A percentile compares a stretch with the other conserved stretches of the same genome.
phyloP scores from a whole-genome alignment of 2,113 vertebrate genomes.

The Mugil cephalus region DNA sequence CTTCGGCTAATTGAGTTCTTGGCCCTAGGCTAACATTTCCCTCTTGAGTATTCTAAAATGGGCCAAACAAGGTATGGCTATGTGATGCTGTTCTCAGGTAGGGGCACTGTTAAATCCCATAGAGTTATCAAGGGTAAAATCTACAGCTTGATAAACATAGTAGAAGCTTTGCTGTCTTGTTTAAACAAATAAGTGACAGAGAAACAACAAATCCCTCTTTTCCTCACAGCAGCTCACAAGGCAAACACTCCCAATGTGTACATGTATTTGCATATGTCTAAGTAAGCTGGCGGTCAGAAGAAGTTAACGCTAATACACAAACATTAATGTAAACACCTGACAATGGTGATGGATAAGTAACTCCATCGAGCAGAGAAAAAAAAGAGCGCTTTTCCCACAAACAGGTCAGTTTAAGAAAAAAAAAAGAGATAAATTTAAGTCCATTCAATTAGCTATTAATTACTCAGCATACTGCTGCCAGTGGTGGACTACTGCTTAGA shows the following conservation, averaged over 20 bases:
- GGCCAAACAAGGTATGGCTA: conserved; percentile 37
- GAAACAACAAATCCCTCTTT: not conserved
- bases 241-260: not conserved
- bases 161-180: conserved; percentile 24
- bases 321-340: not conserved
- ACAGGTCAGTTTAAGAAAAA: too few relatives aligned
- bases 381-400: too few relatives aligned
- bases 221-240: conserved; percentile 15
- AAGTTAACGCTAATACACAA: not conserved
- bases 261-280: not conserved
- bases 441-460: too few relatives aligned
- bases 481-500: not conserved
- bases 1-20: conserved; percentile 66
- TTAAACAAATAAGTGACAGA: conserved; percentile 6
- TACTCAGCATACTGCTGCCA: not conserved
- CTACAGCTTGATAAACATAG: conserved; percentile 34
- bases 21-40: conserved; percentile 55
- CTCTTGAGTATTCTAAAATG: conserved; percentile 55
- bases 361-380: too few relatives aligned
- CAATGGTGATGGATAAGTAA: too few relatives aligned
- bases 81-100: conserved; percentile 42
- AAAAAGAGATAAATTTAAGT: too few relatives aligned
- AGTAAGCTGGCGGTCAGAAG: not conserved
- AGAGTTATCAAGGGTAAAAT: conserved; percentile 25
- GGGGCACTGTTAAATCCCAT: conserved; percentile 27